These are phyloP conservation scores for Triops cancriformis DNA, from an alignment of 1,140 invertebrate species.

Conservation along the genomic window DNA sequence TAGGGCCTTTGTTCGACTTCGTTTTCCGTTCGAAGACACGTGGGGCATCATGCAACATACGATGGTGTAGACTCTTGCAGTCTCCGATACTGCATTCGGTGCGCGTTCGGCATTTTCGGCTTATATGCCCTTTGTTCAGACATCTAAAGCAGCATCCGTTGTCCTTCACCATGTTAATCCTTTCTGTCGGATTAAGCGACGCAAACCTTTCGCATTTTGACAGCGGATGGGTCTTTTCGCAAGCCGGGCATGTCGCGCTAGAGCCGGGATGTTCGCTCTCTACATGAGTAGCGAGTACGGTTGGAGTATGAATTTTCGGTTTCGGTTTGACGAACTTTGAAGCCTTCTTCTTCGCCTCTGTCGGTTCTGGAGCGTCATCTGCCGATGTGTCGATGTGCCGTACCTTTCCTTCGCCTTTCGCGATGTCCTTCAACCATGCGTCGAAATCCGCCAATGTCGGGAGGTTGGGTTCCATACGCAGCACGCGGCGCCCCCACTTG, in stretches of 20 bases:
- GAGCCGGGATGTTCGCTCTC: background rate
- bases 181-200: background rate
- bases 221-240: background rate
- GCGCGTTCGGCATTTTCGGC: background rate
- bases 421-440: background rate
- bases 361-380: too few relatives aligned
- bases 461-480: background rate
- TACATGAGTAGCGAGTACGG: background rate
- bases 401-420: conserved; percentile 1
- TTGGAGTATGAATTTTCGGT: background rate
- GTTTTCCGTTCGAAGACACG: conserved; percentile 1
- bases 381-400: background rate
- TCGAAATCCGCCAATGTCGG: conserved; percentile 7
- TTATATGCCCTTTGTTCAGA: background rate
- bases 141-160: conserved; percentile 18
- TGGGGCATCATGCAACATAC: background rate
- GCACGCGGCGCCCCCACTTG: too few relatives aligned
- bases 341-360: background rate
- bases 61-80: background rate
- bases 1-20: background rate
- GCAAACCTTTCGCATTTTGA: background rate
- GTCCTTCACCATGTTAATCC: background rate
- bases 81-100: background rate
- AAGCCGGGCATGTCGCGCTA: background rate
- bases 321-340: background rate